Base-by-base conservation (phyloP, 2,113 vertebrate genomes). In the Ascaphus truei region DNA sequence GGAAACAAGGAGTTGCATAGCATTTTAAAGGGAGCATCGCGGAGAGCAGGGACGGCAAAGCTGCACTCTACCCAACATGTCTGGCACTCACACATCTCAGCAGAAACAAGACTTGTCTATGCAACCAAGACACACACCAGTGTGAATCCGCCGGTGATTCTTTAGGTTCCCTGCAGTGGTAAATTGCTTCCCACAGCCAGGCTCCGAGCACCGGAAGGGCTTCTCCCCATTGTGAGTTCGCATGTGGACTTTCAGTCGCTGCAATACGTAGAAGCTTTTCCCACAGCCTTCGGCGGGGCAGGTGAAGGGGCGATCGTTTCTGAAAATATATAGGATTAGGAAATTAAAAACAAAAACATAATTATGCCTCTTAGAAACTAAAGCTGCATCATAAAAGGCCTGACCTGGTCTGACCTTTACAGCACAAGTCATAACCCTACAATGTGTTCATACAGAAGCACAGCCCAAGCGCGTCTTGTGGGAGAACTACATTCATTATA, bases 181-280 rank as follows among this genome's bases (percentile, higher is more conserved):
- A 83, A 99, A 99, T 81, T 93, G 96, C 81, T 98, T 98, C 36
- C 93, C 94, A 66, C 97, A 99, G 84, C 92, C 93, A 41, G 93
- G 86, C 84, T 98, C 93, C 1, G 87, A 91, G 83, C 97, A 99
- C 80, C 93, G 89, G 77, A 95, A 99, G 23, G 97, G 97, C 72
- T 98, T 98, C 84, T 99, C 96, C 3, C 96, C 96, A 15, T 95
- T 99, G 79, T 99, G 97, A n/a, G 94, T 99, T 78, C 96, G 92
- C 97, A 98, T 98, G 89, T 99, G 97, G 34, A 99, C 97, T 81
- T 98, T 98, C 76, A 99, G 85, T 77, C 97, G 87, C 87, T 99
- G 97, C 12, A 99, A 86, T 53, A 99, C 97, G 1, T 97, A 99
- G 86, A 99, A 99, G 59, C 96, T 99, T 85, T 98, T 99, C 37